phyloP scores from a whole-genome alignment of 2,113 vertebrate species.

The Lagenorhynchus albirostris region DNA sequence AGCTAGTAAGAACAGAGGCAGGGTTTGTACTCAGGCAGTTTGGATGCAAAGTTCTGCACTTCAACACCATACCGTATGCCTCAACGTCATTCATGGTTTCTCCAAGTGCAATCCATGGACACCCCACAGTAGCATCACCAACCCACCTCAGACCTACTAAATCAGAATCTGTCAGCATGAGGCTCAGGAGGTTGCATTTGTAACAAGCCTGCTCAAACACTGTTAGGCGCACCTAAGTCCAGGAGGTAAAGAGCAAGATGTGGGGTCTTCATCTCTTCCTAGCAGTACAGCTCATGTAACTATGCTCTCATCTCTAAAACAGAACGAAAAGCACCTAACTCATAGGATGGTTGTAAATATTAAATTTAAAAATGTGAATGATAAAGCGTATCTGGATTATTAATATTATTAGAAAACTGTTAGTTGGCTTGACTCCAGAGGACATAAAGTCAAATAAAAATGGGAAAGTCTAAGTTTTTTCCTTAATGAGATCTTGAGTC shows the following conservation, averaged over 20 bases:
- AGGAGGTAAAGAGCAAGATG: not conserved
- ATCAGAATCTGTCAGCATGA: not conserved
- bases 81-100: not conserved
- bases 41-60: not conserved
- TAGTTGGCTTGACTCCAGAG: not conserved
- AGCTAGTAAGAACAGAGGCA: not conserved
- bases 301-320: not conserved
- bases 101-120: not conserved
- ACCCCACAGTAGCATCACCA: not conserved
- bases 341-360: not conserved
- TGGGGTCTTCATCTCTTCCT: not conserved
- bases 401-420: not conserved
- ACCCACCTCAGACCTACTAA: not conserved
- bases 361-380: not conserved
- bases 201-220: not conserved
- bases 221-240: not conserved
- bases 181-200: not conserved
- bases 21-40: not conserved
- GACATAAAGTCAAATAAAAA: not conserved
- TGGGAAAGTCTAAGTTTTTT: not conserved
- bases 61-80: not conserved
- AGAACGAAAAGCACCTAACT: not conserved
- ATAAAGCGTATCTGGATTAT: not conserved
- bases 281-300: not conserved
- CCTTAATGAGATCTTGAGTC: not conserved